Conservation (phyloP, 1,140 invertebrate species). For the Tribolium madens region DNA sequence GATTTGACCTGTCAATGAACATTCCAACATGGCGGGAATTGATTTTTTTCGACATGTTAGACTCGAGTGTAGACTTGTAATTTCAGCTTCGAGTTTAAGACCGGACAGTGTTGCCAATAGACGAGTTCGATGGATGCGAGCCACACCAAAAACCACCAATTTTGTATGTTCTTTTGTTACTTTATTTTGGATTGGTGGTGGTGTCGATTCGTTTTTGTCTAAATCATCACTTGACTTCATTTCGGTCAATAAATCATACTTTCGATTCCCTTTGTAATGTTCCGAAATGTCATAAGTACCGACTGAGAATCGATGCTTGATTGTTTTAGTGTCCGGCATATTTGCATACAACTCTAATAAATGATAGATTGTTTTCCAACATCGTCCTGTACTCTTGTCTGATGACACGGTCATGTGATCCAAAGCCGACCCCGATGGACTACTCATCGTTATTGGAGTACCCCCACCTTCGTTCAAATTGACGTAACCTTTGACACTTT, state of each 20-base stretch:
- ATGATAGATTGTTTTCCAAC: conserved; percentile 95
- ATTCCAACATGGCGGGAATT: conserved; percentile 79
- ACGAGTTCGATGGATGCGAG: conserved; percentile 87
- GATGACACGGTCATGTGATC: conserved; percentile 70
- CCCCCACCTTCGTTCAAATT: conserved; percentile 75
- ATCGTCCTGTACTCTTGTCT: conserved; percentile 73
- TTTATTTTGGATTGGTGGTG: conserved; percentile 51
- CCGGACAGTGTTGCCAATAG: conserved; percentile 92
- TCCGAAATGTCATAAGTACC: conserved; percentile 68
- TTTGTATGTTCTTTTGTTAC: conserved; percentile 60
- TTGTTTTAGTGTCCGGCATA: conserved; percentile 94
- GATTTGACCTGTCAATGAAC: conserved; percentile 90
- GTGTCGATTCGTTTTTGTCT: conserved; percentile 64
- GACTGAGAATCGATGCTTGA: conserved; percentile 70
- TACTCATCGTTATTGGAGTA: conserved; percentile 76
- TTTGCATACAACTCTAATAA: conserved; percentile 93
- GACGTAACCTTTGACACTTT: conserved; percentile 78
- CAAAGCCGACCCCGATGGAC: conserved; percentile 71
- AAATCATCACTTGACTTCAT: conserved; percentile 66
- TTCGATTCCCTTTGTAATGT: conserved; percentile 69
- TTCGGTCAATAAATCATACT: conserved; percentile 67
- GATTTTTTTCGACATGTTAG: conserved; percentile 83
- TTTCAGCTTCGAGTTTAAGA: conserved; percentile 91
- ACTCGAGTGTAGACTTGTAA: conserved; percentile 85
- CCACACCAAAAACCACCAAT: conserved; percentile 72